Evolutionary conservation across 2,797 vertebrate genomes (phyloP).

Genomic region (Lepus oiostolus): DNA sequence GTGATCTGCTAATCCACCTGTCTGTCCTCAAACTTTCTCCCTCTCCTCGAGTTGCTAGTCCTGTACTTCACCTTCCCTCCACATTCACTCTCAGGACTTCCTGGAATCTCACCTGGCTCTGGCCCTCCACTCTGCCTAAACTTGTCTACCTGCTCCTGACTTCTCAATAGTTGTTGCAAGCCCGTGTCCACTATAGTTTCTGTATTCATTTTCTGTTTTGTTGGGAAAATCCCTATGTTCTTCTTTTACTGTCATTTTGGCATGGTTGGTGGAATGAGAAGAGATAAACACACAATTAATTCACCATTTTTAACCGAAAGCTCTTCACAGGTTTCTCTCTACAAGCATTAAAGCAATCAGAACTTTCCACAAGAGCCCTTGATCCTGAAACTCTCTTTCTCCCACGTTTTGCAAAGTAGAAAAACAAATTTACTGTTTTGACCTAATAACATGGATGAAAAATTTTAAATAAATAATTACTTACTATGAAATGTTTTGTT

Average conservation of each 20-base stretch:
- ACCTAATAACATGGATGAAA: conserved; percentile 37
- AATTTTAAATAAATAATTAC: conserved; percentile 60
- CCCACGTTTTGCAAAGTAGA: conserved; percentile 38
- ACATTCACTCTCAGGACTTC: neutral
- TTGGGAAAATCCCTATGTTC: neutral
- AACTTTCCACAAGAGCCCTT: conserved; percentile 58
- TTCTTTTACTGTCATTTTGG: conserved; percentile 33
- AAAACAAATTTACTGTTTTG: conserved; percentile 57
- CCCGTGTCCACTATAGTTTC: neutral
- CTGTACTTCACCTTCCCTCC: neutral
- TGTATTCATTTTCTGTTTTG: conserved; percentile 39
- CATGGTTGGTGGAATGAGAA: conserved; percentile 19
- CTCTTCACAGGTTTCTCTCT: neutral
- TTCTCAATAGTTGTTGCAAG: conserved; percentile 11
- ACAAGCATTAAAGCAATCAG: neutral
- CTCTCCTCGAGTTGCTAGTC: neutral
- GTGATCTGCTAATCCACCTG: neutral
- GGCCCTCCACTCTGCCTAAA: neutral
- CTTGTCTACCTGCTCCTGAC: neutral
- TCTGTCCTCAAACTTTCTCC: neutral
- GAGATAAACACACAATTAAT: conserved; percentile 30
- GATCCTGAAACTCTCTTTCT: conserved; percentile 8
- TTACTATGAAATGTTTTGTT: conserved; percentile 26
- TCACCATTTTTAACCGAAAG: conserved; percentile 43
- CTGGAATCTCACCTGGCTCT: neutral